Base-by-base conservation (phyloP, 2,113 vertebrate genomes). In the Rhinoptilus africanus region DNA sequence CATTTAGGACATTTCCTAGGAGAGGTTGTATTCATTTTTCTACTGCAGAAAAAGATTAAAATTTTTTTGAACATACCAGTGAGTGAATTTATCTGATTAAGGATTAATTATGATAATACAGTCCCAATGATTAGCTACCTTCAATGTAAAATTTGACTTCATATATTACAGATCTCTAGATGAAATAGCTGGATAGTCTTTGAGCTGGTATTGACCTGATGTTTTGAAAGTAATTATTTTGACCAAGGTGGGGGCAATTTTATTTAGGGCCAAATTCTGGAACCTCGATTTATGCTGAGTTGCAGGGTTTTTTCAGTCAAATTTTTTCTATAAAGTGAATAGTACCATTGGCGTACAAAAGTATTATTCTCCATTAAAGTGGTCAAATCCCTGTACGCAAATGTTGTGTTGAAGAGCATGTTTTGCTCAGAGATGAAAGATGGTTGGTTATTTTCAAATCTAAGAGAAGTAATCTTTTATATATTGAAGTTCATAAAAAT, bases 1-100 rank as follows among this genome's bases (percentile, higher is more conserved):
- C 84, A 89, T 96, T 95, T 92, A 95, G 77, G 94, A 91, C 94
- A 89, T 97, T 96, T 97, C 91, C 89, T 96, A 89, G 74, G 94
- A 97, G 94, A 91, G 92, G 48, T 72, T 92, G 41, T 53, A 73
- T 79, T 91, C 24, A 89, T 93, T 95, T 91, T 95, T 73, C 84
- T 77, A 47, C 73, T 54, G 41, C 62, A 92, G 80, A 68, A 93
- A 79, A 93, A 73, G 84, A 96, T 43, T 75, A 63, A 82, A 74
- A 4, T 10, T 3, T 26, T 93, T 95, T 69, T 41, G 2, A 89
- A 79, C 26, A 54, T 82, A 94, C 26, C 62, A 72, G 60, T 26
- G 35, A 95, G 66, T 85, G 92, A 94, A 95, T 91, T 87, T 88
- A 92, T 89, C 45, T 95, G 89, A 79, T 94, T 95, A 89, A 89